Percentiles rank a stretch among this genome's conserved stretches.
These are phyloP conservation scores for Archivesica marissinica DNA, from an alignment of 1,140 invertebrate genomes.

Conservation along the genomic window DNA sequence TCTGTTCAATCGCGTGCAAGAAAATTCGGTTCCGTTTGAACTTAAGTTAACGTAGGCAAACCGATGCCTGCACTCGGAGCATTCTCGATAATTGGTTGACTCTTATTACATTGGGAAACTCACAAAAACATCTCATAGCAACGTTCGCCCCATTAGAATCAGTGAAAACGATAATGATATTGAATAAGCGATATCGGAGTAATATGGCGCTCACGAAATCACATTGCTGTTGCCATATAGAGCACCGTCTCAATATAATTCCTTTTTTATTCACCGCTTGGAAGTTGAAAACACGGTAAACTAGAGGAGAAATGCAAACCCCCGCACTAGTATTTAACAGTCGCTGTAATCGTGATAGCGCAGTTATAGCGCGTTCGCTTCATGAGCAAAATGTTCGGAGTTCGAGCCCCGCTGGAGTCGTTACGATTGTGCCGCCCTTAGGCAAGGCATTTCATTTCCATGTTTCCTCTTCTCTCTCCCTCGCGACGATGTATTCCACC, in stretches of 20 bases:
- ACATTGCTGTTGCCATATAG: constrained; percentile 21
- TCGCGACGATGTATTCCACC: too few relatives aligned
- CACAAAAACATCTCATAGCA: constrained; percentile 11
- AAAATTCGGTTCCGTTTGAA: neutral
- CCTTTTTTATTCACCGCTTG: constrained; percentile 48
- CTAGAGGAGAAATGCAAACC: too few relatives aligned
- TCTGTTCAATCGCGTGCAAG: constrained; percentile 1
- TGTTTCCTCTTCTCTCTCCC: too few relatives aligned
- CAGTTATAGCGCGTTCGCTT: too few relatives aligned
- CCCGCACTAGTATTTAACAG: too few relatives aligned
- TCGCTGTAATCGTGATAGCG: too few relatives aligned
- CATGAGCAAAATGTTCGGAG: too few relatives aligned
- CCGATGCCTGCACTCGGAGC: neutral
- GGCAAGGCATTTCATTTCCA: too few relatives aligned
- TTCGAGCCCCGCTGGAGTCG: too few relatives aligned
- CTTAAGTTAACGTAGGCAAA: neutral
- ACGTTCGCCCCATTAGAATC: neutral
- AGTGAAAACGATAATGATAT: constrained; percentile 2
- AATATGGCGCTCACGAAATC: constrained; percentile 17
- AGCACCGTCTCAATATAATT: constrained; percentile 29
- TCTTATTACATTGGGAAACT: constrained; percentile 21
- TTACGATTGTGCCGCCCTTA: too few relatives aligned
- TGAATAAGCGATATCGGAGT: neutral
- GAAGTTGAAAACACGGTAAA: too few relatives aligned
- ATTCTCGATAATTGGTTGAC: constrained; percentile 22